phyloP scores from a whole-genome alignment of 2,888 invertebrate genomes.

The Eupeodes luniger region DNA sequence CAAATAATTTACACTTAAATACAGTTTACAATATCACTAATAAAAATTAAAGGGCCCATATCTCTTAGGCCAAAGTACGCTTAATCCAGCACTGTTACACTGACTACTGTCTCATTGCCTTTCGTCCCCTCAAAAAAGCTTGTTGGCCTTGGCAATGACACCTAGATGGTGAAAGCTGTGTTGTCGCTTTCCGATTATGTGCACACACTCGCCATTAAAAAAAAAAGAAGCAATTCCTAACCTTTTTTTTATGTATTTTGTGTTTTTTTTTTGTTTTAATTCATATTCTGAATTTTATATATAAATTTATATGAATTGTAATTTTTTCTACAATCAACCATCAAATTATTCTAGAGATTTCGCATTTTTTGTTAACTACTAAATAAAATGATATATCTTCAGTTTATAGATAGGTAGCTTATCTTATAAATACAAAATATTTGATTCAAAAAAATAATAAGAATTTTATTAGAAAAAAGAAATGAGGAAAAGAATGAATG shows the following conservation, averaged over 20 bases:
- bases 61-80: not conserved
- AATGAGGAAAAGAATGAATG: not conserved
- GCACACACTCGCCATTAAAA: conserved; percentile 64
- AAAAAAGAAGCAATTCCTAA: conserved; percentile 57
- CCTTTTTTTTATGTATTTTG: conserved; percentile 2
- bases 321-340: conserved; percentile 11
- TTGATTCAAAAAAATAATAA: not conserved
- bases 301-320: not conserved
- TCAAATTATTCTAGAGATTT: conserved; percentile 35
- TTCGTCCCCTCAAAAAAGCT: conserved; percentile 69
- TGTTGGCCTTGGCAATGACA: conserved; percentile 76
- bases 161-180: conserved; percentile 75
- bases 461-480: not conserved
- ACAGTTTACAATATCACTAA: too few species aligned
- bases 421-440: not conserved
- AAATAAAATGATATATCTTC: too few species aligned
- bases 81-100: conserved; percentile 5
- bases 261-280: conserved; percentile 26
- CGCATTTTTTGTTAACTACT: not conserved
- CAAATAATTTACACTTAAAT: too few species aligned
- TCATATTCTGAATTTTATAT: conserved; percentile 30
- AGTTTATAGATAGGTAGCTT: too few species aligned
- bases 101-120: conserved; percentile 50
- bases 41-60: too few species aligned
- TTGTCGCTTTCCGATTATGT: conserved; percentile 74